Evolutionary conservation across 2,113 vertebrate species (phyloP), one percentile per base, ranked within the genome.

Genomic region (Tupaia chinensis): DNA sequence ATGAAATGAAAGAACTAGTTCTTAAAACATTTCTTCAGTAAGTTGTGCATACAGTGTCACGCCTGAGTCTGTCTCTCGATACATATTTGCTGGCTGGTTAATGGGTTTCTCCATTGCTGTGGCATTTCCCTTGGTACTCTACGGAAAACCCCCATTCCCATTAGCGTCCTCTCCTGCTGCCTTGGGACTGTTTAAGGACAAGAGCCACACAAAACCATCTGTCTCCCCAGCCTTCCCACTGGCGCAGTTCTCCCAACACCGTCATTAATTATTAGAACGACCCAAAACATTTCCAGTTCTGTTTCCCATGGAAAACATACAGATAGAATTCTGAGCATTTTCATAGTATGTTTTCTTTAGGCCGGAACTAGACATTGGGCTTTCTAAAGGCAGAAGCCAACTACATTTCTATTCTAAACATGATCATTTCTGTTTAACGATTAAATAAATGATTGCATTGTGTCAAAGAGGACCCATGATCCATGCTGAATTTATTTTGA

Each of bases 141-240:
- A 0, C 0, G 20, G 56, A 10, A 63, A 65, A 65, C 1, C 1
- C 6, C 22, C 3, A 0, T 15, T 29, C 25, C 32, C 32, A 32
- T 17, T 32, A 60, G 22, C 1, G 9, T 20, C 65, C 44, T 27
- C 58, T 34, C 23, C n/a, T 58, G 63, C 9, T 0, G 56, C 12
- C 10, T 6, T 23, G 76, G 25, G 56, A n/a, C 25, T 16, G 17
- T 10, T 19, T 23, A 15, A 54, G 63, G 14, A 19, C 19, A 23
- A 54, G 0, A n/a, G 9, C 17, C 6, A 22, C 0, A 1, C 0
- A 11, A 80, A 4, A 69, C 44, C 44, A 16, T 1, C 56, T 20
- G 13, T 4, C 1, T 23, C 14, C 92, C 53, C 10, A 0, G 5
- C 2, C 63, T 32, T 53, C 23, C 32, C 20, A 0, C 0, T 3